Percentiles rank a stretch among this genome's conserved stretches.
phyloP scores from a whole-genome alignment of 2,113 vertebrate species.

The Pterocles orientalis region DNA sequence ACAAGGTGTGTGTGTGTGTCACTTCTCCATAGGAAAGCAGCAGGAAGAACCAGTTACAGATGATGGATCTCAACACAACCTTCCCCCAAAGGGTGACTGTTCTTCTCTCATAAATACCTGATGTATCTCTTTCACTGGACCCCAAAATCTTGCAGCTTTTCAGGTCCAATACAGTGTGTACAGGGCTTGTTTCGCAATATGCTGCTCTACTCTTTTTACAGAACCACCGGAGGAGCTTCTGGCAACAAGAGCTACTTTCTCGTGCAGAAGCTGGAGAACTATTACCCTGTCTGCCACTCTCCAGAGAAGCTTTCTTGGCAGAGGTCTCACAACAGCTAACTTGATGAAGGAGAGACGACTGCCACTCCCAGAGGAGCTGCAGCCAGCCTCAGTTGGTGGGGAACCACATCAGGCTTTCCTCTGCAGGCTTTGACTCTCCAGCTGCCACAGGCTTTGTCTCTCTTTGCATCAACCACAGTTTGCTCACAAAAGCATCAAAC shows the following conservation, averaged over 20 bases:
- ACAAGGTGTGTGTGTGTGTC: accelerated
- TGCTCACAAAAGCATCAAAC: neutral
- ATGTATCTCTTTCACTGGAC: neutral
- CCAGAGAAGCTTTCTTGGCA: neutral
- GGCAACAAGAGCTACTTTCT: neutral
- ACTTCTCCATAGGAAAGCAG: neutral
- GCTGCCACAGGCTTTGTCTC: neutral
- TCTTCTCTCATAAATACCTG: neutral
- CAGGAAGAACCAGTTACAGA: neutral
- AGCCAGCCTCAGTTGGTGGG: accelerated
- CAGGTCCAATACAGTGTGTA: neutral
- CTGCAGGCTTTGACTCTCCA: neutral
- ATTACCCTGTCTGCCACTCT: neutral
- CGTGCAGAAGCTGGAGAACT: neutral
- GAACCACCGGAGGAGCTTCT: neutral
- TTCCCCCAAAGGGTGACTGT: neutral
- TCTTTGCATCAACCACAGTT: neutral
- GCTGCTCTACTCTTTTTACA: neutral
- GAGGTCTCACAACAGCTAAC: neutral
- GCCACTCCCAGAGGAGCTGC: accelerated
- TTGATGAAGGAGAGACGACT: neutral
- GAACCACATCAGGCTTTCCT: neutral
- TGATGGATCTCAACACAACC: neutral
- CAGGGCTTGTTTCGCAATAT: neutral
- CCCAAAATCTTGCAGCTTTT: neutral